phyloP scores from a whole-genome alignment of 2,113 vertebrate species.

The Elephantulus edwardii region DNA sequence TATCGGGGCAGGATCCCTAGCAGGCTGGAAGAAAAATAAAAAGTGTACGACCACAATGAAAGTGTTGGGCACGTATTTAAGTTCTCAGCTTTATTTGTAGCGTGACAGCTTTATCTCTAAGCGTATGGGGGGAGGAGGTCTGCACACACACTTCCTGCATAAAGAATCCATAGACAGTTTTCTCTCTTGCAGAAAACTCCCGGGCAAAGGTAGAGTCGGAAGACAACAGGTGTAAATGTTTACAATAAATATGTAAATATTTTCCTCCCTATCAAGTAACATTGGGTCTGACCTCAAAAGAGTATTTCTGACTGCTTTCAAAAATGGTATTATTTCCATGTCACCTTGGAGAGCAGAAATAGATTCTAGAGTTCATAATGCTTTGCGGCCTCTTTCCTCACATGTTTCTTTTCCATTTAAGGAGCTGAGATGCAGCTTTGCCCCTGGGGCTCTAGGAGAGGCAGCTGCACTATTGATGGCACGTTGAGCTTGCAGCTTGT shows the following conservation, averaged over 20 bases:
- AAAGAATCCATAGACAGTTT: slow-evolving; percentile 40
- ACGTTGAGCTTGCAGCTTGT: rapidly evolving
- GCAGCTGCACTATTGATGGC: not conserved
- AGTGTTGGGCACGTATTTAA: slow-evolving; percentile 8
- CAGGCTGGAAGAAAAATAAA: slow-evolving; percentile 15
- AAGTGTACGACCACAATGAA: not conserved
- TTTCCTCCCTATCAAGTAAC: slow-evolving; percentile 22
- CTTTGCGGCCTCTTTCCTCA: slow-evolving; percentile 1
- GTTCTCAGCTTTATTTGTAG: slow-evolving; percentile 42
- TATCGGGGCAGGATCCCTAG: slow-evolving; percentile 45
- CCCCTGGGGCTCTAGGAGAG: not conserved
- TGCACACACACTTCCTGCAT: not conserved
- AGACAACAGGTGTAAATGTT: not conserved
- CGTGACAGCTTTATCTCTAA: not conserved
- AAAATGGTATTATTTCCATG: slow-evolving; percentile 47
- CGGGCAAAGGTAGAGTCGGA: slow-evolving; percentile 20
- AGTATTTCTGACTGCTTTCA: slow-evolving; percentile 38
- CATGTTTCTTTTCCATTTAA: slow-evolving; percentile 49
- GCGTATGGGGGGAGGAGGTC: not conserved
- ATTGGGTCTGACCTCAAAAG: slow-evolving; percentile 27
- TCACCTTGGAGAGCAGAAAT: slow-evolving; percentile 15
- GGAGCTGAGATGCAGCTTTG: not conserved
- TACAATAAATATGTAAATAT: slow-evolving; percentile 38
- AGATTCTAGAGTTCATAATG: slow-evolving; percentile 9
- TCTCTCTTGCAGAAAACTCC: slow-evolving; percentile 40